Conservation (phyloP, 2,797 vertebrate genomes). For the Erethizon dorsatum region DNA sequence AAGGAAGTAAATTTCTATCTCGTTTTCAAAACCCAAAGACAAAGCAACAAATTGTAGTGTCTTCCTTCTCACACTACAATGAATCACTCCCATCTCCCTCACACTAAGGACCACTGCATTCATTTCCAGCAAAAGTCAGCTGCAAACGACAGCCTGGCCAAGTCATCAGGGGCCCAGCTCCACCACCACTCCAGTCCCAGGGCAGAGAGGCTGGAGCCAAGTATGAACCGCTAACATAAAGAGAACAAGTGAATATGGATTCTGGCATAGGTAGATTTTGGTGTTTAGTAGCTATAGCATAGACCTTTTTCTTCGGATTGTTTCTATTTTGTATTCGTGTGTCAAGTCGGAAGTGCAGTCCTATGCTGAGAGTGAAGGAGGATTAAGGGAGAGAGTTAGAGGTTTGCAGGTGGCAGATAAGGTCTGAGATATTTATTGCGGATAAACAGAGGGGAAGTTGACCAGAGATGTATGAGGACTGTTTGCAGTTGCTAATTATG, state of each 20-base stretch:
- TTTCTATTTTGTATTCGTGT: slow-evolving; percentile 41
- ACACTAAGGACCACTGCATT: neutral
- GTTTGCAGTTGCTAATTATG: neutral
- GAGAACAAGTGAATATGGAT: neutral
- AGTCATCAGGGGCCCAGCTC: neutral
- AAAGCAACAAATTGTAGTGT: neutral
- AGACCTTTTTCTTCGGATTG: neutral
- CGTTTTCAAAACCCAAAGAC: neutral
- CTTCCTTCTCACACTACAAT: neutral
- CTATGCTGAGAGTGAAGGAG: neutral
- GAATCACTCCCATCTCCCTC: neutral
- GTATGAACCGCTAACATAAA: neutral
- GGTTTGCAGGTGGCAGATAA: neutral
- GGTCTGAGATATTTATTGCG: slow-evolving; percentile 33
- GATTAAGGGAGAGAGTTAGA: neutral
- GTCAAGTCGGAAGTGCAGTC: neutral
- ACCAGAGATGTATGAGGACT: neutral
- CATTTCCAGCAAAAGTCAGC: slow-evolving; percentile 40
- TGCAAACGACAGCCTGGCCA: neutral
- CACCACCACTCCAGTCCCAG: neutral
- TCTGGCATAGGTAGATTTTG: neutral
- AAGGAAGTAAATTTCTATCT: neutral
- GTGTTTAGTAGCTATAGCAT: neutral
- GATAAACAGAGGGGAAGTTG: neutral
- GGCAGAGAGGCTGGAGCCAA: neutral